A percentile compares a stretch with the other conserved stretches of the same genome.
Conservation (phyloP, 2,113 vertebrate species). For the Suricata suricatta region DNA sequence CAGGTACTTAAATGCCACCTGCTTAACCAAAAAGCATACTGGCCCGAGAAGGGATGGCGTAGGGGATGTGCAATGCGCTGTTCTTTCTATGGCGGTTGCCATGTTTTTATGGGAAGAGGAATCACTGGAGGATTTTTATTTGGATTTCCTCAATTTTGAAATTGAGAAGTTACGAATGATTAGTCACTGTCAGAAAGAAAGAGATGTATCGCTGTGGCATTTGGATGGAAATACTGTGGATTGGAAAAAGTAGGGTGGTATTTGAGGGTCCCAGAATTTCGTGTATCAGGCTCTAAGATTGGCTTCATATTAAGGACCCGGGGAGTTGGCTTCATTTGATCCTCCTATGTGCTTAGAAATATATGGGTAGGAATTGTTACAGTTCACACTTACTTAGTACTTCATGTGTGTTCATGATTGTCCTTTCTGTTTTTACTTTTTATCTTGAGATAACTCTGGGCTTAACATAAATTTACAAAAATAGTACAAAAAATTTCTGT, state of each 20-base stretch:
- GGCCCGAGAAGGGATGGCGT: neutral
- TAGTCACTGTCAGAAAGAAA: neutral
- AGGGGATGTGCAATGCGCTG: fast-evolving
- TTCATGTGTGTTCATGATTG: neutral
- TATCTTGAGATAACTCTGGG: constrained; percentile 32
- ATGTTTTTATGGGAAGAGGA: neutral
- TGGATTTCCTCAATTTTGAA: neutral
- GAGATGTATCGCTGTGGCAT: neutral
- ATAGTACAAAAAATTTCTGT: neutral
- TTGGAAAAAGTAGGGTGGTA: neutral
- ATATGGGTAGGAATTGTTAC: neutral
- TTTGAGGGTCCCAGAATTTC: neutral
- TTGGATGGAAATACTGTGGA: neutral
- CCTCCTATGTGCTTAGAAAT: neutral
- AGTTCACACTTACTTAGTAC: neutral
- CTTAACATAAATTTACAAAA: neutral
- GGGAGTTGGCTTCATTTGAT: neutral
- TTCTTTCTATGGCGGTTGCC: neutral
- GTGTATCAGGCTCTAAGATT: neutral
- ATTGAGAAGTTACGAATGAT: neutral
- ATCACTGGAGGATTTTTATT: neutral
- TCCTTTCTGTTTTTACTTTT: neutral
- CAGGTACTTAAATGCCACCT: neutral
- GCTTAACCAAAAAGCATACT: neutral
- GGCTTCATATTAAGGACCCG: neutral